A percentile compares a stretch with the other conserved stretches of the same genome.
These are phyloP conservation scores for Aphrocallistes beatrix DNA, from an alignment of 37 sponge, comb jelly and placozoan species.

Conservation along the genomic window DNA sequence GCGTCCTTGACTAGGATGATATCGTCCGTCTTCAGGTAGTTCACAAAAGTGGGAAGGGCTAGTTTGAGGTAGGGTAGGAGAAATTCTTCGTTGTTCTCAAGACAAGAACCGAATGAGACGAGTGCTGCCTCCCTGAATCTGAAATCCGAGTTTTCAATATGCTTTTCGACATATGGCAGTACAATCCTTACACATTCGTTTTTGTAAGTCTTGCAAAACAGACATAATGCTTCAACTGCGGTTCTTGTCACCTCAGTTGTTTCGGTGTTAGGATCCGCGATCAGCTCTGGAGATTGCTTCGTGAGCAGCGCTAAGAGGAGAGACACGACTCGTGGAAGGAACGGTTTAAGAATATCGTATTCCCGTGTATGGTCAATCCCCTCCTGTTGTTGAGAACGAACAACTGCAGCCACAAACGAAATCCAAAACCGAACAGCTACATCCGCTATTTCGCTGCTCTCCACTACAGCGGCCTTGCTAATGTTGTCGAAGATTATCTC, in stretches of 20 bases:
- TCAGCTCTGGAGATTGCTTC: background rate
- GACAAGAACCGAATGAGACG: background rate
- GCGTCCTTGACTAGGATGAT: background rate
- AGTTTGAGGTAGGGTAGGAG: background rate
- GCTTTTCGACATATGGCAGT: constrained; percentile 9
- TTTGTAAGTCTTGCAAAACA: constrained; percentile 1
- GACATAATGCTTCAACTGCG: background rate
- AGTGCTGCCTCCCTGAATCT: background rate
- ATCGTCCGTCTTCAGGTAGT: constrained; percentile 3
- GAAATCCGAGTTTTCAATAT: background rate
- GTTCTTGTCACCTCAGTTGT: constrained; percentile 2
- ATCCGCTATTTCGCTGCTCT: background rate
- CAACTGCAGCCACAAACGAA: background rate
- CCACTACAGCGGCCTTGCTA: background rate
- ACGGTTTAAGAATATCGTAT: background rate
- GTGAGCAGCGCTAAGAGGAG: background rate
- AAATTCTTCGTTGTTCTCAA: constrained; percentile 1
- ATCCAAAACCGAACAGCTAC: background rate
- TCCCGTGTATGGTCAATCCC: background rate
- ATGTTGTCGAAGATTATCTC: background rate
- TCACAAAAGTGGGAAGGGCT: background rate
- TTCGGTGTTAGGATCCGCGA: constrained; percentile 12
- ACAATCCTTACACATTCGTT: background rate
- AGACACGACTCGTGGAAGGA: background rate
- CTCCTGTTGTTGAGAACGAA: background rate